These are phyloP conservation scores for Picathartes gymnocephalus DNA, from an alignment of 2,113 vertebrate species.

Conservation along the genomic window DNA sequence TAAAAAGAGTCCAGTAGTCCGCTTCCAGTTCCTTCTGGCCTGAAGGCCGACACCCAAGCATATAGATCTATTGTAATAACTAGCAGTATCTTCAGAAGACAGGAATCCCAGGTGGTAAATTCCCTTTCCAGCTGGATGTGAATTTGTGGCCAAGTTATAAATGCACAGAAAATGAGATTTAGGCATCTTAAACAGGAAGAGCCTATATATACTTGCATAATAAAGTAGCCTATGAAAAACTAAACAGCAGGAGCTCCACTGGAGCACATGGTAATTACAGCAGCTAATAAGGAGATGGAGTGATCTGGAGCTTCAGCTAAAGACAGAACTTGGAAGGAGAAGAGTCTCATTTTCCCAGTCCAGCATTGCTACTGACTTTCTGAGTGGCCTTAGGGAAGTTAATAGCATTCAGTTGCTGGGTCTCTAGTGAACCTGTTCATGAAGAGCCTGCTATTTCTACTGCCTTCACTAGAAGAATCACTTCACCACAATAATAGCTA, in stretches of 20 bases:
- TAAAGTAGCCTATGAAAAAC: slow-evolving; percentile 7
- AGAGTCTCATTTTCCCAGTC: neutral
- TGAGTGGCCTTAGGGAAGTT: neutral
- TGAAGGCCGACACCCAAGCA: neutral
- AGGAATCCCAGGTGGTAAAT: slow-evolving; percentile 20
- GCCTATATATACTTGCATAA: neutral
- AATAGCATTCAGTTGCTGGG: neutral
- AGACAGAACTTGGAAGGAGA: neutral
- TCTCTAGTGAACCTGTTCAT: neutral
- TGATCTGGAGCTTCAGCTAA: neutral
- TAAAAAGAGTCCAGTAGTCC: neutral
- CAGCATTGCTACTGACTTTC: neutral
- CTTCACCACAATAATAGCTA: neutral
- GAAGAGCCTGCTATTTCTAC: neutral
- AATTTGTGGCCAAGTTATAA: slow-evolving; percentile 2
- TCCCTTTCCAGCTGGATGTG: neutral
- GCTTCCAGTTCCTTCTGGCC: neutral
- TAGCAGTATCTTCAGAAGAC: neutral
- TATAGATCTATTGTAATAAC: neutral
- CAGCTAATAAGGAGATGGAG: neutral
- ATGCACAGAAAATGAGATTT: slow-evolving; percentile 4
- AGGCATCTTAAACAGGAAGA: neutral
- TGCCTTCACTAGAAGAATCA: neutral
- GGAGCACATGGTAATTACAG: neutral
- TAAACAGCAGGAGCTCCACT: neutral